Base-by-base conservation (phyloP, 2,888 invertebrate species). In the Xestia xanthographa region DNA sequence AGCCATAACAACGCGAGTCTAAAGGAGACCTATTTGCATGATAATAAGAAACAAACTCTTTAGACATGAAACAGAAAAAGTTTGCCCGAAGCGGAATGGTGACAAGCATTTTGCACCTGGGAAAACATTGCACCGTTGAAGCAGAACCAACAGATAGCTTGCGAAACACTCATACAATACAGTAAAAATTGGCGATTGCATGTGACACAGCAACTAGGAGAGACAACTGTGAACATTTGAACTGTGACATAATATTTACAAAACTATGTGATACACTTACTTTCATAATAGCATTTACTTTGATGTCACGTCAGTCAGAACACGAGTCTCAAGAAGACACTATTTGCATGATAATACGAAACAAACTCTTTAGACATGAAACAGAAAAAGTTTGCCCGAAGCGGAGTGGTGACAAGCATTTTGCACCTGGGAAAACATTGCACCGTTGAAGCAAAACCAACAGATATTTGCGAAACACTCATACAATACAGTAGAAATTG, bases 401-500 rank as follows among this genome's bases (percentile, higher is more conserved):
- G 72, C 74, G 58, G 34, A 29, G 69, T 69, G 75, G 69, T 77
- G 77, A 87, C 77, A 80, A 81, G 66, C 62, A 66, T 79, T 78
- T 81, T 69, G 72, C 87, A 87, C 77, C 81, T 88, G 85, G 56
- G 75, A 83, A 80, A 87, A 87, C 70, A 85, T 77, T 75, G 72
- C 74, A 78, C 58, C 43, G 69, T 48, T 45, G 48, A 68, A 50
- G 72, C n/a, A 62, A 43, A 80, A 66, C 60, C 48, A 79, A 78
- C 63, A 60, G 65, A 72, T 65, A 79, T 66, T 85, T 87, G 70
- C 84, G 63, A 88, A 86, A 87, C 77, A 67, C n/a, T 83, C 75
- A 56, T 38, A 72, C 73, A 75, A 65, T 66, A 66, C 65, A 71
- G 53, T 53, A 75, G 60, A 77, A 79, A 88, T 77, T 80, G 63